These are phyloP conservation scores for Tympanoctomys barrerae DNA, from an alignment of 2,797 vertebrate species.

Conservation along the genomic window DNA sequence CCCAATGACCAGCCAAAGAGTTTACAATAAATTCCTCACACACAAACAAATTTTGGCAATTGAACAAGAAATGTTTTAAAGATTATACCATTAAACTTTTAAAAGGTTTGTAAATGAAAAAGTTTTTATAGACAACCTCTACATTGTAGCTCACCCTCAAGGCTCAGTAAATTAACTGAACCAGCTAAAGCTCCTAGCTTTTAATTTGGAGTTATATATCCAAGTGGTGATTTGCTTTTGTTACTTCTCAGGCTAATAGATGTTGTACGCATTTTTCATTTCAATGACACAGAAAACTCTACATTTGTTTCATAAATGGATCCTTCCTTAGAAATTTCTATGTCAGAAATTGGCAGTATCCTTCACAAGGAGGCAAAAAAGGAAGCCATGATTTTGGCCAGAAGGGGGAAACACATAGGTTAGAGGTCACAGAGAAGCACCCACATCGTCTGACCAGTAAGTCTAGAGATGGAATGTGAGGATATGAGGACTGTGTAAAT, in stretches of 20 bases:
- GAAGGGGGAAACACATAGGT: background rate
- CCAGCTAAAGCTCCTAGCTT: background rate
- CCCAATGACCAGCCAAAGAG: rapidly evolving
- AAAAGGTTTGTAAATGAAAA: background rate
- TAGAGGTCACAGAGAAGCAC: background rate
- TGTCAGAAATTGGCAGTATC: background rate
- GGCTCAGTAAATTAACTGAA: background rate
- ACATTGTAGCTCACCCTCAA: background rate
- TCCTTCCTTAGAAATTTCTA: background rate
- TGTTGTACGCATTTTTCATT: background rate
- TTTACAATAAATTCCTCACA: background rate
- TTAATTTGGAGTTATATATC: background rate
- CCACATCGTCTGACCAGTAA: background rate
- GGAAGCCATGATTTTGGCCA: background rate
- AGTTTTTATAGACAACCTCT: background rate
- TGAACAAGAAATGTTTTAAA: background rate
- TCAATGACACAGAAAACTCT: background rate
- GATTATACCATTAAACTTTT: background rate
- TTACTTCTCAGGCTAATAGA: background rate
- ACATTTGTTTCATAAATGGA: background rate
- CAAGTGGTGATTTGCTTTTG: background rate
- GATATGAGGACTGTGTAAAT: background rate
- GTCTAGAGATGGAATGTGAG: background rate
- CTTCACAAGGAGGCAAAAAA: background rate
- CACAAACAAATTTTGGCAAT: background rate